Evolutionary conservation across 2,113 vertebrate genomes (phyloP), one percentile per base, ranked within the genome.

Genomic region (Lepidothrix coronata): DNA sequence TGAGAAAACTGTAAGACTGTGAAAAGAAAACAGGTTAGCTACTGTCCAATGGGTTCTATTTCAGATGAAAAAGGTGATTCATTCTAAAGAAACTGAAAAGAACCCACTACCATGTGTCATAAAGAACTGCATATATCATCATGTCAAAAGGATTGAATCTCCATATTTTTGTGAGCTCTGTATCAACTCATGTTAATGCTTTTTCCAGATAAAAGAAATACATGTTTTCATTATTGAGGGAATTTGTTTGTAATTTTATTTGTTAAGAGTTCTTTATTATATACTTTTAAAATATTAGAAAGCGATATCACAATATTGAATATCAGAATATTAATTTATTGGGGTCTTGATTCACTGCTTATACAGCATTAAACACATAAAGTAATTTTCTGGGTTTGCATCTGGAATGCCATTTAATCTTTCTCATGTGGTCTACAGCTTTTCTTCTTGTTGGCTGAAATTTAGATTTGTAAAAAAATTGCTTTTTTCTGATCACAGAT

Each of bases 11-110:
- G 7, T 70, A 54, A 76, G 58, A 73, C 8, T 73, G 23, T 79
- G 43, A 44, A 88, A 96, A 70, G 44, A 72, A 76, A 96, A 76
- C 35, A 91, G 89, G 72, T 89, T 88, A 93, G 78, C 51, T 88
- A 85, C 66, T 96, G 78, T 91, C 81, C 89, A 96, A 65, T 70
- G 58, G 41, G 87, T 96, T 89, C 71, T 79, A 95, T 87, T 91
- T 88, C 77, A 95, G 78, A 74, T 88, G 54, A 85, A 76, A 72
- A 89, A 73, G 74, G 44, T 75, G 17, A 58, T 95, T 95, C 48
- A 67, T 84, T 87, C 31, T 73, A 41, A 93, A 58, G 35, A 88
- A 91, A 91, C 12, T 67, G 85, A 85, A 81, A 65, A 78, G 33
- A 79, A 61, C 1, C 2, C 12, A 44, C 28, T 30, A 72, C 17